A percentile compares a stretch with the other conserved stretches of the same genome.
Conservation (phyloP, 2,113 vertebrate genomes). For the Eretmochelys imbricata region DNA sequence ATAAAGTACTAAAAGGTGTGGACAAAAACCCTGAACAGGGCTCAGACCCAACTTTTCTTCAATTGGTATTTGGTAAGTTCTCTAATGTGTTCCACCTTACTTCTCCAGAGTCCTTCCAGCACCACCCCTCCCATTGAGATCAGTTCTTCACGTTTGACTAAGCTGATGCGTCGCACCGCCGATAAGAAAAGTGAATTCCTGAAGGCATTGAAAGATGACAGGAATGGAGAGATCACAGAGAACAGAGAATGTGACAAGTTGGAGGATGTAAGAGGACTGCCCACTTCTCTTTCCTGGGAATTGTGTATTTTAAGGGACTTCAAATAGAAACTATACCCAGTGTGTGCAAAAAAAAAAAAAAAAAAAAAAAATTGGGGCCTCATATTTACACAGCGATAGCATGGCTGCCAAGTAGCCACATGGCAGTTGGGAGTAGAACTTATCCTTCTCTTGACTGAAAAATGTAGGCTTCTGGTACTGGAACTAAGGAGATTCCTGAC, state of each 20-base stretch:
- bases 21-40: background rate
- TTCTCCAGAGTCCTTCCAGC: conserved; percentile 91
- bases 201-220: conserved; percentile 94
- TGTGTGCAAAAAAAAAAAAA: too few species aligned
- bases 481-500: background rate
- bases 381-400: background rate
- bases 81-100: background rate
- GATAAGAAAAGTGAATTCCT: conserved; percentile 97
- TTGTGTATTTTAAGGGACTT: background rate
- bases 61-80: background rate
- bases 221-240: conserved; percentile 90
- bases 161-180: conserved; percentile 94
- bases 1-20: background rate
- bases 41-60: background rate
- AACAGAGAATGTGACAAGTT: conserved; percentile 90
- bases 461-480: background rate
- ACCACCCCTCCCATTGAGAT: conserved; percentile 97
- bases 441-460: background rate
- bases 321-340: background rate
- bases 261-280: conserved; percentile 85
- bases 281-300: background rate
- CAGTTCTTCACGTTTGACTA: conserved; percentile 90
- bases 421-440: background rate
- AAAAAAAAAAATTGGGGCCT: background rate
- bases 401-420: background rate